Evolutionary conservation across 2,113 vertebrate species (phyloP).

Genomic region (Accipiter virgatus): DNA sequence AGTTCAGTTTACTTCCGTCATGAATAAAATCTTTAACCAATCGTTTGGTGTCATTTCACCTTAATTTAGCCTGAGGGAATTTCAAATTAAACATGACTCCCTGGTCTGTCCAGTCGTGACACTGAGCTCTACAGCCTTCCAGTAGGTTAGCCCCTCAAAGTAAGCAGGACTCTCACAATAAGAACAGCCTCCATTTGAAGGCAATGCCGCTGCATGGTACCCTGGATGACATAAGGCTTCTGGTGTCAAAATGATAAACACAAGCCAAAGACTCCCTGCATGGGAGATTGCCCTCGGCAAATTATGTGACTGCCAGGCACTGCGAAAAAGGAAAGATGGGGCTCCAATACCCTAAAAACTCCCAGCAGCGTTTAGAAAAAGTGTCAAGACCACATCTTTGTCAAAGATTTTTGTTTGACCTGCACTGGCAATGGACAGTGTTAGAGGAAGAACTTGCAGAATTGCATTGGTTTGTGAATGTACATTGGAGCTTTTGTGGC

Average conservation of each 20-base stretch:
- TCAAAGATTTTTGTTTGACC: not conserved
- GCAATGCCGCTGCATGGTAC: not conserved
- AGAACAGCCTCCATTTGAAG: not conserved
- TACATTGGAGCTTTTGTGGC: not conserved
- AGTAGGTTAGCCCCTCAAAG: not conserved
- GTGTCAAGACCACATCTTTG: not conserved
- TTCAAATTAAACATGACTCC: no score
- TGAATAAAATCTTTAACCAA: no score
- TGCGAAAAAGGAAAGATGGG: not conserved
- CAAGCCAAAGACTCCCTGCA: not conserved
- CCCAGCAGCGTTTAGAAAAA: fast-evolving
- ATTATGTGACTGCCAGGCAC: not conserved
- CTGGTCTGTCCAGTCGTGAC: no score
- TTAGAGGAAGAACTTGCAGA: not conserved
- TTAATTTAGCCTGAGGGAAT: no score
- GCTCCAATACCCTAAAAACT: not conserved
- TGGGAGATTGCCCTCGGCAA: not conserved
- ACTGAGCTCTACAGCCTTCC: not conserved
- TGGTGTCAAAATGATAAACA: not conserved
- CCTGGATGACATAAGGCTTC: not conserved
- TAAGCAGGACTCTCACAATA: not conserved
- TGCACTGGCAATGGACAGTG: not conserved
- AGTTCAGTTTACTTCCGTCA: no score
- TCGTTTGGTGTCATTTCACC: no score
- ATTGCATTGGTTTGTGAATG: not conserved